Percentiles rank a stretch among this genome's conserved stretches.
Conservation (phyloP, 2,797 vertebrate species). For the Leptatherina wallacei region DNA sequence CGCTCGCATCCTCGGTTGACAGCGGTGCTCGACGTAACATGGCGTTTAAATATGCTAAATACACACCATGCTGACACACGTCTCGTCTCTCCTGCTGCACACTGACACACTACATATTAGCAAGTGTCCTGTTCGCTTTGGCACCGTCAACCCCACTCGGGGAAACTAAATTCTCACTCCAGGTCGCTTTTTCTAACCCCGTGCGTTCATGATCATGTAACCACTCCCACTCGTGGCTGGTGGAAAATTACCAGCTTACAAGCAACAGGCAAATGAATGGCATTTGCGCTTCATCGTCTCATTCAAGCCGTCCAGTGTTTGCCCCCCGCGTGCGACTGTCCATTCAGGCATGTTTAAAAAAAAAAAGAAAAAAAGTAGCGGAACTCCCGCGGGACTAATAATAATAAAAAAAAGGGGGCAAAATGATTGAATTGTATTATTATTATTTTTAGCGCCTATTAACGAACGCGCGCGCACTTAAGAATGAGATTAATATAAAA, state of each 20-base stretch:
- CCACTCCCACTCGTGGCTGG: constrained; percentile 89
- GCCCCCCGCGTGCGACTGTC: constrained; percentile 11
- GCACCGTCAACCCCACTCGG: constrained; percentile 22
- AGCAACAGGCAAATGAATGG: constrained; percentile 81
- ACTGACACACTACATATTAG: constrained; percentile 4
- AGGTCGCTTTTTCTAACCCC: constrained; percentile 75
- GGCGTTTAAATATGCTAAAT: constrained; percentile 23
- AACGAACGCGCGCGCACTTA: background rate
- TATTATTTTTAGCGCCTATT: background rate
- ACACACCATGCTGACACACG: background rate
- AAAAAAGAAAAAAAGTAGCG: constrained; percentile 39
- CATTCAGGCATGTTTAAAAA: constrained; percentile 12
- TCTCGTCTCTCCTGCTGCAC: background rate
- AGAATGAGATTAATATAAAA: background rate
- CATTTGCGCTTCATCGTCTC: constrained; percentile 43
- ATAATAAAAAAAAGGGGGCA: constrained; percentile 3
- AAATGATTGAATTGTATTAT: constrained; percentile 1
- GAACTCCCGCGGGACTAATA: background rate
- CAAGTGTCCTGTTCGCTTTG: constrained; percentile 18
- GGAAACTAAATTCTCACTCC: constrained; percentile 56
- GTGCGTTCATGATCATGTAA: constrained; percentile 82
- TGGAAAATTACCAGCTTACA: constrained; percentile 91
- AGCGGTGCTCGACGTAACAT: constrained; percentile 27
- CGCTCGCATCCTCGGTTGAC: constrained; percentile 73
- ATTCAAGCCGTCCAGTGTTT: constrained; percentile 12